These are phyloP conservation scores for Holacanthella duospinosa DNA, from an alignment of 2,888 invertebrate species.

Conservation along the genomic window DNA sequence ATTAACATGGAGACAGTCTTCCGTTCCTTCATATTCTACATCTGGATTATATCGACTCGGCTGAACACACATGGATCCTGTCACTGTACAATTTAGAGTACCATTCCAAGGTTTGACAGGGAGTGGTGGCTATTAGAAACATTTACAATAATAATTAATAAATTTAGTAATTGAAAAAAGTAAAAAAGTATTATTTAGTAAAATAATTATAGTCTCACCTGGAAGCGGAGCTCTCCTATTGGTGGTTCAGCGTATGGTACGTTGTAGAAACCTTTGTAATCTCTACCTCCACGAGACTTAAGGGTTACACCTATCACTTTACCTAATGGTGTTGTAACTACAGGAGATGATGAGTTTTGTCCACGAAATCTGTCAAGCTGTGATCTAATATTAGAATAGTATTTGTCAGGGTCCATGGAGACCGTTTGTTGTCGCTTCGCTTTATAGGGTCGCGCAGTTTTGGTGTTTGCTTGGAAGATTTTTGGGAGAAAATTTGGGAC, in stretches of 20 bases:
- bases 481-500: too few relatives aligned
- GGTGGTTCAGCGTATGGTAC: slow-evolving; percentile 10
- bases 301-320: slow-evolving; percentile 1
- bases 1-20: slow-evolving; percentile 7
- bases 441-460: too few relatives aligned
- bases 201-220: not conserved
- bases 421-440: too few relatives aligned
- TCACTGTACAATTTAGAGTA: not conserved
- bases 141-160: too few relatives aligned
- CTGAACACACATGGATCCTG: slow-evolving; percentile 9
- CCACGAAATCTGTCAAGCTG: too few relatives aligned
- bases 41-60: not conserved
- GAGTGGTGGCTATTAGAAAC: slow-evolving; percentile 6
- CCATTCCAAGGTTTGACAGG: slow-evolving; percentile 4
- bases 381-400: too few relatives aligned
- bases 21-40: not conserved
- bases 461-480: too few relatives aligned
- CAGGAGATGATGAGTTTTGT: too few relatives aligned
- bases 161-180: too few relatives aligned
- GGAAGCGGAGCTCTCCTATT: slow-evolving; percentile 5
- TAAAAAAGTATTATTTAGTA: not conserved
- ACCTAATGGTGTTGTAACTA: not conserved
- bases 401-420: too few relatives aligned
- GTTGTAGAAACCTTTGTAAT: slow-evolving; percentile 10
- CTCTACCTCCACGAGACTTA: slow-evolving; percentile 1